Conservation (phyloP, 1,140 invertebrate genomes). For the Penaeus japonicus region DNA sequence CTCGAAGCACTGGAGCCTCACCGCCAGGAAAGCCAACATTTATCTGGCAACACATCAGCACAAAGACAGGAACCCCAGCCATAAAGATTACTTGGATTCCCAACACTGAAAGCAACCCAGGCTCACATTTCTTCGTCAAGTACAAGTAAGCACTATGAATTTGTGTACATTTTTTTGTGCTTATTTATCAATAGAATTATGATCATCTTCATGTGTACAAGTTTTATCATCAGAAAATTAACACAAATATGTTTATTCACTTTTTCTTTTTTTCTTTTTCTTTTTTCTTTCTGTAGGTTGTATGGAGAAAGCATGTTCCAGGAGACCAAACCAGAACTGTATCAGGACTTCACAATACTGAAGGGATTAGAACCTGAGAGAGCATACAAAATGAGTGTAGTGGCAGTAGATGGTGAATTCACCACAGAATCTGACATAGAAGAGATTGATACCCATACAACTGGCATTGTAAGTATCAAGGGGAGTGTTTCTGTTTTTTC, state of each 20-base stretch:
- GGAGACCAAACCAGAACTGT: slow-evolving; percentile 72
- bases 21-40: slow-evolving; percentile 82
- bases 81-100: slow-evolving; percentile 85
- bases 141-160: slow-evolving; percentile 69
- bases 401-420: slow-evolving; percentile 88
- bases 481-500: neutral
- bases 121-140: slow-evolving; percentile 89
- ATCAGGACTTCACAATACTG: slow-evolving; percentile 79
- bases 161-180: neutral
- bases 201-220: no score
- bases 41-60: slow-evolving; percentile 73
- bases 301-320: slow-evolving; percentile 76
- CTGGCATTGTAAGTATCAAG: slow-evolving; percentile 60
- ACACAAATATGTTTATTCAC: neutral
- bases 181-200: no score
- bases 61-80: slow-evolving; percentile 77
- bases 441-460: slow-evolving; percentile 79
- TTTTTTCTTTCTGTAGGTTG: slow-evolving; percentile 62
- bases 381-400: slow-evolving; percentile 86
- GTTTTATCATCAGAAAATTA: no score
- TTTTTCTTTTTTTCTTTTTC: slow-evolving; percentile 11
- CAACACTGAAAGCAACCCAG: slow-evolving; percentile 72
- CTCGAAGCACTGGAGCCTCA: slow-evolving; percentile 68
- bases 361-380: slow-evolving; percentile 83
- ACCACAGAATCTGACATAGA: slow-evolving; percentile 75